phyloP scores from a whole-genome alignment of 2,113 vertebrate species.

The Shinisaurus crocodilurus region DNA sequence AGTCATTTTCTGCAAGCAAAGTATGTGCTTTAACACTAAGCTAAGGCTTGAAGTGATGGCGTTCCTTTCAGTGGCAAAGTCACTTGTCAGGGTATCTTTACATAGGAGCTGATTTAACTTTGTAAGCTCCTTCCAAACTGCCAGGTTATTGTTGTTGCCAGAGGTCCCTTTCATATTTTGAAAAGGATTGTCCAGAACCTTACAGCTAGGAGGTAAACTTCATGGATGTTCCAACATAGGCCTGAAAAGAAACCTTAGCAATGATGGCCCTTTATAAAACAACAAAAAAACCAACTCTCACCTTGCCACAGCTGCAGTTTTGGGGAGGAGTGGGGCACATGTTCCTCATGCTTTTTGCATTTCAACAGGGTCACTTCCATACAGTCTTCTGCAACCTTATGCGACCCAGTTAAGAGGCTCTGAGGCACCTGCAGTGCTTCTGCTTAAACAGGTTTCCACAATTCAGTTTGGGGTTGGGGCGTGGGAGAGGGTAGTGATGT shows the following conservation, averaged over 20 bases:
- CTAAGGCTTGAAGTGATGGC: not conserved
- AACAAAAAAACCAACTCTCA: too few species aligned
- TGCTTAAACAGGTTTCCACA: not conserved
- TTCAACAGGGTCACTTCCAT: not conserved
- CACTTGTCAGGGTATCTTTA: not conserved
- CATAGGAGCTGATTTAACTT: not conserved
- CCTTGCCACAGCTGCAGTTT: not conserved
- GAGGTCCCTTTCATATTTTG: not conserved
- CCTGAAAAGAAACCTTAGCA: not conserved
- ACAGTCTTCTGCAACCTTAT: not conserved
- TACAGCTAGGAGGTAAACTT: not conserved
- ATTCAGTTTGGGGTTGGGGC: not conserved
- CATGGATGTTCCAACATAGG: not conserved
- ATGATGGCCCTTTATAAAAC: not conserved
- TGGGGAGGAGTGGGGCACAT: not conserved
- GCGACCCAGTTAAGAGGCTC: not conserved
- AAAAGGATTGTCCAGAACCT: not conserved
- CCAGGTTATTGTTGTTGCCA: not conserved
- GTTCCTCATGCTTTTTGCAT: not conserved
- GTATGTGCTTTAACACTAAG: not conserved
- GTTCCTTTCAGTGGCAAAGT: not conserved
- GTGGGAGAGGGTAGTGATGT: not conserved
- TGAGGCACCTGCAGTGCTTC: too few species aligned
- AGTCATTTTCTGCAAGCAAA: not conserved
- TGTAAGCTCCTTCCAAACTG: not conserved